Evolutionary conservation across 2,797 vertebrate genomes (phyloP).

Genomic region (Phoebastria nigripes): DNA sequence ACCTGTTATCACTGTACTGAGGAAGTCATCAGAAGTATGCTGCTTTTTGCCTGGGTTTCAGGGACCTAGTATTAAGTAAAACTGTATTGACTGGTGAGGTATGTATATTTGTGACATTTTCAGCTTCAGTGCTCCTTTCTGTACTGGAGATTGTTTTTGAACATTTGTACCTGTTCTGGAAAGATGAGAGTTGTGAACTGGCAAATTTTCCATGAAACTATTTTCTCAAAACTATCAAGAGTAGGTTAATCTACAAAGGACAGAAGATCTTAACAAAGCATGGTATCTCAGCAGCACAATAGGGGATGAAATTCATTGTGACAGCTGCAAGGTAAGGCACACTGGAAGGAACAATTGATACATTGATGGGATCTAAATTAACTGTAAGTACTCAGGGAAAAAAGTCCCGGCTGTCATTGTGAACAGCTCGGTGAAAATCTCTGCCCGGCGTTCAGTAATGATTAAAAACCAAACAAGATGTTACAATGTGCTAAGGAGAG

Average conservation of each 20-base stretch:
- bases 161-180: neutral
- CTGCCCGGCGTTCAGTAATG: neutral
- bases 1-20: neutral
- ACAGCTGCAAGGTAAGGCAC: conserved; percentile 38
- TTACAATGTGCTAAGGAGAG: neutral
- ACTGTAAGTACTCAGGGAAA: conserved; percentile 39
- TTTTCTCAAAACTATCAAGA: conserved; percentile 10
- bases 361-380: conserved; percentile 67
- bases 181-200: neutral
- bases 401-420: neutral
- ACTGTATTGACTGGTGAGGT: neutral
- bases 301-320: conserved; percentile 44
- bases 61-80: neutral
- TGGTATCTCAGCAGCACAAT: conserved; percentile 18
- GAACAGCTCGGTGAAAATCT: conserved; percentile 9
- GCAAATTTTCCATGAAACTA: neutral
- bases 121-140: neutral
- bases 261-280: conserved; percentile 22
- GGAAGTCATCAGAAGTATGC: neutral
- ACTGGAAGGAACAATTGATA: conserved; percentile 50
- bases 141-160: neutral
- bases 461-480: conserved; percentile 44
- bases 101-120: neutral
- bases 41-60: neutral
- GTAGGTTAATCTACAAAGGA: conserved; percentile 14